Base-by-base conservation (phyloP, 2,113 vertebrate genomes). In the Bettongia penicillata region DNA sequence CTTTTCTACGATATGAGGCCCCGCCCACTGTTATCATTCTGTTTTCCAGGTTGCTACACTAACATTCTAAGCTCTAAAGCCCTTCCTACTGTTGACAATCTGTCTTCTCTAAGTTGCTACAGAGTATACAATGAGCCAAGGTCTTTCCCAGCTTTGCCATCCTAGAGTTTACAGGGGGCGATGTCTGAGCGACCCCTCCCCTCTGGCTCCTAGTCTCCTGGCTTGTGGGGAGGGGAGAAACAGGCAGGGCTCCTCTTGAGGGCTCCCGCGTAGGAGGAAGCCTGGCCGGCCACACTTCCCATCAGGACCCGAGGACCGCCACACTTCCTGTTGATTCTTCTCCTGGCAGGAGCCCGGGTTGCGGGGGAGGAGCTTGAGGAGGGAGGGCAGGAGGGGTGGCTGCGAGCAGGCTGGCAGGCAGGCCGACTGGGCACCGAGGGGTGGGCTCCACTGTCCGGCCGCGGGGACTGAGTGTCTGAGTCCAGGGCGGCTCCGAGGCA, bases 401-500 rank as follows among this genome's bases (percentile, higher is more conserved):
- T 37, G 92, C 26, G 53, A 9, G 51, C 90, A 26, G 57, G 48
- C 26, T 0, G 57, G 91, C 89, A 22, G 95, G 61, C 26, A 53
- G 89, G 61, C 93, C 0, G 43, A 91, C 43, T 0, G 92, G 94
- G 23, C 53, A 93, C 95, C 55, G 92, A 14, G 96, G 12, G 55
- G 93, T 96, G 93, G 48, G 93, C 94, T 92, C 51, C 94, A 50
- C n/a, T 14, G 84, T 0, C 90, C 94, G 55, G 96, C 25, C 43
- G 1, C 92, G 89, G 94, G 49, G 55, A 2, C 84, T 3, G 95
- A 95, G 96, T 96, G 94, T 95, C 94, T 0, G 84, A 96, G 0
- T 57, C 89, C 89, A 52, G 96, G 97, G 98, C 91, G 90, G 90
- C 94, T 97, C 84, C 93, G 96, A 95, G 95, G 51, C 96, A 94